phyloP scores from a whole-genome alignment of 2,113 vertebrate species.

The Trinectes maculatus region DNA sequence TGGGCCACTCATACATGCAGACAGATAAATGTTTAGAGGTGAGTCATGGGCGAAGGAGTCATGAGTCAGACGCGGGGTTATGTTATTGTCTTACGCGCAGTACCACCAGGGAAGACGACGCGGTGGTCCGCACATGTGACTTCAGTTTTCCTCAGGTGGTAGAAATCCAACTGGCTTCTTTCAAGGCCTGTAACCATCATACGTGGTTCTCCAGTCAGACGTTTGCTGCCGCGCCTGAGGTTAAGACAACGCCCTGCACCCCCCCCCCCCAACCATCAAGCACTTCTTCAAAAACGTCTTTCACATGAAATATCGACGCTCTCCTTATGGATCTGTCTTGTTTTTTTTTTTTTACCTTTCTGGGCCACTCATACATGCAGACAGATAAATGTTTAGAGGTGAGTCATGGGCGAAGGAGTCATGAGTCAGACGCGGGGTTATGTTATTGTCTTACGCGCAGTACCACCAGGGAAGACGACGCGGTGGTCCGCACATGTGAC shows the following conservation, averaged over 20 bases:
- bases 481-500: constrained; percentile 68
- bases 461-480: constrained; percentile 66
- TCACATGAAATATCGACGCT: constrained; percentile 18
- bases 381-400: constrained; percentile 68
- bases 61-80: constrained; percentile 56
- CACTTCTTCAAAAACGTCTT: no score
- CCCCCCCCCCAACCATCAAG: no score
- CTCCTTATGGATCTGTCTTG: constrained; percentile 21
- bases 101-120: constrained; percentile 66
- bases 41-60: constrained; percentile 42
- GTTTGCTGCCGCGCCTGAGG: constrained; percentile 44
- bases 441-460: constrained; percentile 66
- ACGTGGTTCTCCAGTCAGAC: constrained; percentile 40
- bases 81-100: constrained; percentile 66
- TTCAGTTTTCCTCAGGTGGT: constrained; percentile 43
- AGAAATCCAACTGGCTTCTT: constrained; percentile 7
- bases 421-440: constrained; percentile 56
- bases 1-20: constrained; percentile 29
- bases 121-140: constrained; percentile 68
- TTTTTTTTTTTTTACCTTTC: background rate
- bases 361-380: constrained; percentile 29
- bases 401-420: constrained; percentile 42
- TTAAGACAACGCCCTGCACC: no score
- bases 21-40: constrained; percentile 68
- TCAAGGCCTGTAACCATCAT: constrained; percentile 11